Evolutionary conservation across 1,140 invertebrate species (phyloP).

Genomic region (Acyrthosiphon pisum): DNA sequence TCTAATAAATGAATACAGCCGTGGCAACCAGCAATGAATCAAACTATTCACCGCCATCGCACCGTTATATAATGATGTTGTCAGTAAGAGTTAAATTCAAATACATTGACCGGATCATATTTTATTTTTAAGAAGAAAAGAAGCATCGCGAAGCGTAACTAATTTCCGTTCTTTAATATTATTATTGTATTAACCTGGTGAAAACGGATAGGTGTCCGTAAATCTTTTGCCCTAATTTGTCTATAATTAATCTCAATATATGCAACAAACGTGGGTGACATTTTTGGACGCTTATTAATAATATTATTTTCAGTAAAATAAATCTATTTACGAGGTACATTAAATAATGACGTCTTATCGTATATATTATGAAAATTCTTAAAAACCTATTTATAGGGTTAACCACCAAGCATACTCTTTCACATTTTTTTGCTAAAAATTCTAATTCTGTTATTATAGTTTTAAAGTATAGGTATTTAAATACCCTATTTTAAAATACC

Average conservation of each 20-base stretch:
- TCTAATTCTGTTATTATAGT: not conserved
- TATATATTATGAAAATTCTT: not conserved
- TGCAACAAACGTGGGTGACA: not conserved
- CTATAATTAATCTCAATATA: not conserved
- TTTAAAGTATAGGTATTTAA: too few species aligned
- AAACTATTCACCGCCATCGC: not conserved
- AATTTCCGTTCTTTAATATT: not conserved
- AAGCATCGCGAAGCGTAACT: not conserved
- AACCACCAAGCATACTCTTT: not conserved
- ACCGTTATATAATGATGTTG: slow-evolving; percentile 25
- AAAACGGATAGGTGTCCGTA: not conserved
- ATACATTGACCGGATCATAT: not conserved
- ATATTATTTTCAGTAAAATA: not conserved
- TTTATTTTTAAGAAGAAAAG: not conserved
- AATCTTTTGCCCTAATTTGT: not conserved
- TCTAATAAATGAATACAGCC: slow-evolving; percentile 35
- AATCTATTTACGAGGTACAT: not conserved
- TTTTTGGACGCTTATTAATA: not conserved
- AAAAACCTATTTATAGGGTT: not conserved
- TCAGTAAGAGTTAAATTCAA: slow-evolving; percentile 1
- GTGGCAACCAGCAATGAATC: not conserved
- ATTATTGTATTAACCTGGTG: not conserved
- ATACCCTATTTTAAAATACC: not conserved
- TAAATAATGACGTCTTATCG: too few species aligned
- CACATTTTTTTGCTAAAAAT: not conserved